Evolutionary conservation across 1,140 invertebrate species (phyloP).

Genomic region (Uloborus diversus): DNA sequence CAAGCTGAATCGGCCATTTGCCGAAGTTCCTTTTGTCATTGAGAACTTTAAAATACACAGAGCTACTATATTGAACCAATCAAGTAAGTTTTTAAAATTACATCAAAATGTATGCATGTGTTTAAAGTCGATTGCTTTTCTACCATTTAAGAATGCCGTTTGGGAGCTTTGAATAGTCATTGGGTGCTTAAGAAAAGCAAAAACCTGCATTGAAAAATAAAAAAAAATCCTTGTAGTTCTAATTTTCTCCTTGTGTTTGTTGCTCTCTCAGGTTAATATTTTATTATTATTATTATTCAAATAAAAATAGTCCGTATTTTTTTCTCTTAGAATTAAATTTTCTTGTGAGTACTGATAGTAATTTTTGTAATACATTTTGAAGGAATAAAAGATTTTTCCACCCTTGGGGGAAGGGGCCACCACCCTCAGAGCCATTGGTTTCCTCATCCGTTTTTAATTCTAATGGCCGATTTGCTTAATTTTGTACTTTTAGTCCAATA

Average conservation of each 20-base stretch:
- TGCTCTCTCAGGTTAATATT: no score
- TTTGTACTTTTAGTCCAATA: no score
- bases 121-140: background rate
- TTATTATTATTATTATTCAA: no score
- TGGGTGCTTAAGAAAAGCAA: background rate
- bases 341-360: no score
- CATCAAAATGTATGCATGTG: background rate
- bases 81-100: background rate
- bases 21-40: slow-evolving; percentile 74
- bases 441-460: no score
- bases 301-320: no score
- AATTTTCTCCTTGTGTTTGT: background rate
- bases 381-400: background rate
- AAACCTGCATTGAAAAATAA: background rate
- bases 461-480: no score
- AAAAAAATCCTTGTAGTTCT: background rate
- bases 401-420: no score
- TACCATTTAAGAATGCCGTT: background rate
- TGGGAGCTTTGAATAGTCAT: background rate
- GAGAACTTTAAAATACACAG: slow-evolving; percentile 23
- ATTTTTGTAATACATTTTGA: background rate
- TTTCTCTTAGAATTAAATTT: no score
- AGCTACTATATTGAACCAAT: background rate
- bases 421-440: no score
- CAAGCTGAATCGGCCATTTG: slow-evolving; percentile 57